Evolutionary conservation across 2,797 vertebrate genomes (phyloP).

Genomic region (Rhinella marina): DNA sequence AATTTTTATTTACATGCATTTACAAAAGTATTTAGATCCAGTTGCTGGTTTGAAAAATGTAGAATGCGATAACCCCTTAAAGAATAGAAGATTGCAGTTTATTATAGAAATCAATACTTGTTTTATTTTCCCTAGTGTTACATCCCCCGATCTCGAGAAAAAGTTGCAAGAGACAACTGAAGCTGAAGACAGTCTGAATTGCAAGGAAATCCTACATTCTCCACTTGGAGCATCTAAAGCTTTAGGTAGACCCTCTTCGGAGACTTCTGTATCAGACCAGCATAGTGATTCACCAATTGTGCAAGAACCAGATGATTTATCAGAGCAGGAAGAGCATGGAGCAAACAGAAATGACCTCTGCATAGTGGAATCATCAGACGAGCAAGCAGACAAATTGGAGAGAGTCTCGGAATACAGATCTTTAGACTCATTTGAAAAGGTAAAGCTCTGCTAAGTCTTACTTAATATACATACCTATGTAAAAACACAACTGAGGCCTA

Average conservation of each 20-base stretch:
- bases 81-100: neutral
- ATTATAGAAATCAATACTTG: neutral
- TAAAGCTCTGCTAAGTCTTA: conserved; percentile 65
- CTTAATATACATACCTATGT: too few species aligned
- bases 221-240: conserved; percentile 52
- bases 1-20: too few species aligned
- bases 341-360: conserved; percentile 71
- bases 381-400: conserved; percentile 75
- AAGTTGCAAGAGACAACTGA: conserved; percentile 56
- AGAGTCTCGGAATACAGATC: conserved; percentile 77
- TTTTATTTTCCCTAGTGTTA: conserved; percentile 65
- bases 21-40: too few species aligned
- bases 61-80: neutral
- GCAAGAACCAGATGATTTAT: conserved; percentile 75
- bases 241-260: conserved; percentile 20
- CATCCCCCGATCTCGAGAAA: conserved; percentile 65
- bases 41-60: too few species aligned
- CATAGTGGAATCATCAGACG: conserved; percentile 78
- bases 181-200: conserved; percentile 43
- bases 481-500: neutral
- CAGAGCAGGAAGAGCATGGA: conserved; percentile 63
- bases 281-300: conserved; percentile 76
- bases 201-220: conserved; percentile 66
- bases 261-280: conserved; percentile 61
- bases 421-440: conserved; percentile 80